Evolutionary conservation across 2,113 vertebrate species (phyloP).

Genomic region (Morone saxatilis): DNA sequence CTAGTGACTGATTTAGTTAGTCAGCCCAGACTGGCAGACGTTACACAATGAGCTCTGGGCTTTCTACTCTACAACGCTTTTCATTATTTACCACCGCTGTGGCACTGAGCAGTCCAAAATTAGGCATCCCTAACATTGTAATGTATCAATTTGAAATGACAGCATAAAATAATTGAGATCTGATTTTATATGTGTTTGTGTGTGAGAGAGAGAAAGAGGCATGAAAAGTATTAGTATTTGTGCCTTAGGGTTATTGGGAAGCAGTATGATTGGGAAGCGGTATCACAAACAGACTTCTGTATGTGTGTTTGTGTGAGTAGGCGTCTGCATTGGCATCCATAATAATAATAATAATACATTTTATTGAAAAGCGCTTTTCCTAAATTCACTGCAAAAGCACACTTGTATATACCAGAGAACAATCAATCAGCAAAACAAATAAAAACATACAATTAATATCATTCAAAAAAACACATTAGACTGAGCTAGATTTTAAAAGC

Average conservation of each 20-base stretch:
- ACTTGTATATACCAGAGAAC: too few relatives aligned
- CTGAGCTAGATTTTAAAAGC: too few relatives aligned
- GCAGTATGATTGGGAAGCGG: background rate
- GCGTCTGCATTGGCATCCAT: background rate
- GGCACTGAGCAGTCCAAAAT: constrained; percentile 54
- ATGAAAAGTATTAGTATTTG: background rate
- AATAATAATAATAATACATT: too few relatives aligned
- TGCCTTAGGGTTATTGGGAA: background rate
- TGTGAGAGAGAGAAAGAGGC: background rate
- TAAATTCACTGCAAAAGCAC: too few relatives aligned
- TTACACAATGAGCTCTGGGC: constrained; percentile 65
- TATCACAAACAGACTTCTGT: background rate
- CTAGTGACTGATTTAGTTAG: constrained; percentile 66
- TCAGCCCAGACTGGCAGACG: constrained; percentile 67
- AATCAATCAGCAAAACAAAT: too few relatives aligned
- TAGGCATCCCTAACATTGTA: constrained; percentile 48
- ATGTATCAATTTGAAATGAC: constrained; percentile 64
- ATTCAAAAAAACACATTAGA: too few relatives aligned
- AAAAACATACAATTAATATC: too few relatives aligned
- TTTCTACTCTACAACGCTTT: constrained; percentile 42
- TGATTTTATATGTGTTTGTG: constrained; percentile 12
- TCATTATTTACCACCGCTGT: constrained; percentile 70
- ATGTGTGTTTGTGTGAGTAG: background rate
- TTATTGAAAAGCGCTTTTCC: too few relatives aligned
- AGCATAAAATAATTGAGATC: constrained; percentile 45